Percentiles rank a stretch among this genome's conserved stretches.
Conservation (phyloP, 1,140 invertebrate genomes). For the Hypothenemus hampei region DNA sequence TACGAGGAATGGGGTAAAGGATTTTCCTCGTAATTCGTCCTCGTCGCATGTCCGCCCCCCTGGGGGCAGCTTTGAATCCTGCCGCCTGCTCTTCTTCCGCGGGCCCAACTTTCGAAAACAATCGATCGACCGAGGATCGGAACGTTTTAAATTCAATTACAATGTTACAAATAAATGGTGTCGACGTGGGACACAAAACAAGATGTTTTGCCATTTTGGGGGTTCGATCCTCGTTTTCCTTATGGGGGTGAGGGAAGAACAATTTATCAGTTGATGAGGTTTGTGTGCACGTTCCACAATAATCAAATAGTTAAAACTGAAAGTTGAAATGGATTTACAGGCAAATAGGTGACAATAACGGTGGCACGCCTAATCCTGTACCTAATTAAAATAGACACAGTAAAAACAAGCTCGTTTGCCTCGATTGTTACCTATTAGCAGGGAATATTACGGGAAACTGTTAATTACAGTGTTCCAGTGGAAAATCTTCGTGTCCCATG, state of each 20-base stretch:
- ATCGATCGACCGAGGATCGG: not conserved
- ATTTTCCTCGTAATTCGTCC: not conserved
- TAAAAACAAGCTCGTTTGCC: constrained; percentile 2
- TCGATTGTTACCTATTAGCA: constrained; percentile 15
- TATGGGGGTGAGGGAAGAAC: no score
- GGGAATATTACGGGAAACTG: constrained; percentile 17
- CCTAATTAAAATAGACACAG: constrained; percentile 4
- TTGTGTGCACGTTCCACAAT: not conserved
- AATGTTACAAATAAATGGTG: no score
- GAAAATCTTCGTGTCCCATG: constrained; percentile 19
- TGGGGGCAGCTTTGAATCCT: not conserved
- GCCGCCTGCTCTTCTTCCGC: no score
- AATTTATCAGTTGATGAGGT: no score
- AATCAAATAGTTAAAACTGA: not conserved
- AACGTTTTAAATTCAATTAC: not conserved
- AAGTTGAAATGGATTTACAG: not conserved
- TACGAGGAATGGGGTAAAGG: no score
- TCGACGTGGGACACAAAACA: no score
- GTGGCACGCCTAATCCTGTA: not conserved
- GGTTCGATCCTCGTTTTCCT: no score
- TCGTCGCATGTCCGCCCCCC: no score
- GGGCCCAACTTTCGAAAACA: not conserved
- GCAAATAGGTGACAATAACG: not conserved
- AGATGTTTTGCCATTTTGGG: no score
- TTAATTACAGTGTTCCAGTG: constrained; percentile 9